Conservation (phyloP, 2,797 vertebrate genomes). For the Tiaroga cobitis region DNA sequence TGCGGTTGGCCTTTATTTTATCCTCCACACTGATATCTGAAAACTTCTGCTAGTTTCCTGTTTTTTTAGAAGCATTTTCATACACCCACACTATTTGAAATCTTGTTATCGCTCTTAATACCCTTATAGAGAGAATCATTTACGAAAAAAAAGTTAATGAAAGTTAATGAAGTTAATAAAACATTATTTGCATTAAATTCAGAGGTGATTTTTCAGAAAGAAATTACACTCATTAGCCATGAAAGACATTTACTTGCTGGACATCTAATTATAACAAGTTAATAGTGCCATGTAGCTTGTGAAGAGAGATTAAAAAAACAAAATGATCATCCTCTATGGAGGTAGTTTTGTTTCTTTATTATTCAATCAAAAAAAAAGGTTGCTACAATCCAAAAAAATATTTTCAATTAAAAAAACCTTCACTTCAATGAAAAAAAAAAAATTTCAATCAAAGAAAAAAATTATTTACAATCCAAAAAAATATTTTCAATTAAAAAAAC, state of each 20-base stretch:
- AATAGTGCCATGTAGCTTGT: not conserved
- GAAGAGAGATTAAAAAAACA: not conserved
- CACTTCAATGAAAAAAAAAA: no score
- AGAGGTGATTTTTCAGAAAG: not conserved
- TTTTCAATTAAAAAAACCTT: no score
- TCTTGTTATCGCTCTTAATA: not conserved
- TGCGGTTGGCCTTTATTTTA: not conserved
- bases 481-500: no score
- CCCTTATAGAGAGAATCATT: not conserved
- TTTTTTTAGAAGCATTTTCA: not conserved
- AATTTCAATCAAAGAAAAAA: no score
- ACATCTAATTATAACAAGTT: not conserved
- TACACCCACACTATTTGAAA: not conserved
- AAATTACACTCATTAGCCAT: not conserved
- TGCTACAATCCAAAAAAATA: no score
- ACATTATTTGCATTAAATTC: not conserved
- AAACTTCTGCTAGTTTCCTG: slow-evolving; percentile 19
- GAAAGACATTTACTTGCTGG: not conserved
- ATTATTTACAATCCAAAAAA: no score
- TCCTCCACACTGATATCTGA: not conserved
- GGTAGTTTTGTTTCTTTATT: no score
- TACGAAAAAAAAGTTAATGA: not conserved
- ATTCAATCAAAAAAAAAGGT: no score
- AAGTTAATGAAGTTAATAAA: no score
- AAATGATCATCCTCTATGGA: not conserved